Evolutionary conservation across 2,888 invertebrate species (phyloP).

Genomic region (Drosophila fungiperda): DNA sequence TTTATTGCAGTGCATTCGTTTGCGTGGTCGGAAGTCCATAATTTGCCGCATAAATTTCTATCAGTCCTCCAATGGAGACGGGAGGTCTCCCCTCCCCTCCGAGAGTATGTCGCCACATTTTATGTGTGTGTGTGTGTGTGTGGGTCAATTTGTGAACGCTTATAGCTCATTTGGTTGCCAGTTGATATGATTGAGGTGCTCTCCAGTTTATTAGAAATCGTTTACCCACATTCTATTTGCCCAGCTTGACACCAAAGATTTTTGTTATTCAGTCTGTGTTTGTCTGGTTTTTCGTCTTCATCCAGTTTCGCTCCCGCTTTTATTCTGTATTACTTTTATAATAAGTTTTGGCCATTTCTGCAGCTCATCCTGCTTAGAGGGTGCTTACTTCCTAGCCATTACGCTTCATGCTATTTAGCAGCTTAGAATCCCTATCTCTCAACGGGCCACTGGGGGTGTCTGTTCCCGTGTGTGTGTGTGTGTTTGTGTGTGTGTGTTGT

Average conservation of each 20-base stretch:
- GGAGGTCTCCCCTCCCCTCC: background rate
- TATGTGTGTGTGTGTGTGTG: constrained; percentile 18
- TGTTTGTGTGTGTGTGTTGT: constrained; percentile 13
- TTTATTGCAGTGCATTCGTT: constrained; percentile 72
- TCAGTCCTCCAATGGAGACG: constrained; percentile 39
- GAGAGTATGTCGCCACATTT: constrained; percentile 33
- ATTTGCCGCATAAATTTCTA: constrained; percentile 72
- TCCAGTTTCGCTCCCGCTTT: constrained; percentile 18
- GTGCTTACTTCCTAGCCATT: constrained; percentile 74
- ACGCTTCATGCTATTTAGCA: constrained; percentile 71
- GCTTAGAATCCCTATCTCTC: constrained; percentile 51
- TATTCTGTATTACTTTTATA: constrained; percentile 70
- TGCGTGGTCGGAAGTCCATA: constrained; percentile 63
- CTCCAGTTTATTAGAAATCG: constrained; percentile 43
- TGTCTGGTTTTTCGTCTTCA: background rate
- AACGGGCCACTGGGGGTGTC: background rate
- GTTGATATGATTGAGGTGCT: constrained; percentile 64
- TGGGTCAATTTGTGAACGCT: constrained; percentile 56
- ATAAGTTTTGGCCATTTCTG: constrained; percentile 76
- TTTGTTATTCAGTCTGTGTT: constrained; percentile 7
- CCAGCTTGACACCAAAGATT: constrained; percentile 14
- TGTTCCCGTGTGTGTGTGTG: background rate
- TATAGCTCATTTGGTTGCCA: constrained; percentile 75
- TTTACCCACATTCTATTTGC: constrained; percentile 29
- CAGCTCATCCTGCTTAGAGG: constrained; percentile 77